phyloP scores from a whole-genome alignment of 2,113 vertebrate species.

The Malurus elegans region DNA sequence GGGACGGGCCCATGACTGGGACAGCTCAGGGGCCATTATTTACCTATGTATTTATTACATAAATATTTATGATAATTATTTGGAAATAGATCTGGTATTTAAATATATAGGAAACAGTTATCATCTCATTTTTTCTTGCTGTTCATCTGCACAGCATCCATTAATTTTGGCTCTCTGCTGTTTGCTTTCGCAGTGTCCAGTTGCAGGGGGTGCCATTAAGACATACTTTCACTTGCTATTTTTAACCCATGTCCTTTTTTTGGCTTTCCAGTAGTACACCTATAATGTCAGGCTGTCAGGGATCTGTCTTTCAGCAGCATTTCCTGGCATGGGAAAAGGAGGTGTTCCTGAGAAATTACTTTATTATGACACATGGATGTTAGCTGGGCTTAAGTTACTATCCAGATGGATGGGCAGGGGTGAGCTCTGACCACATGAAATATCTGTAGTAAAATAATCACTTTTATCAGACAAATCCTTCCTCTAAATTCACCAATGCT shows the following conservation, averaged over 20 bases:
- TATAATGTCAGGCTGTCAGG: background rate
- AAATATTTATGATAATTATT: background rate
- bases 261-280: background rate
- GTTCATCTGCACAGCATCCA: background rate
- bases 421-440: accelerated
- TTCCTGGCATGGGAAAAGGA: background rate
- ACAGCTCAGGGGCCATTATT: background rate
- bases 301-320: background rate
- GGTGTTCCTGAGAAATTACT: background rate
- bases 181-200: background rate
- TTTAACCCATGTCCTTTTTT: background rate
- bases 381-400: background rate
- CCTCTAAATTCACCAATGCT: background rate
- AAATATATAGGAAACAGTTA: background rate
- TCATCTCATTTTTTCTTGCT: background rate
- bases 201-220: background rate
- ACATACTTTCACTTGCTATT: background rate
- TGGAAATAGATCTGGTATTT: no score
- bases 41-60: background rate
- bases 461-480: background rate
- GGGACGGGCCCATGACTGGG: background rate
- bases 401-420: background rate
- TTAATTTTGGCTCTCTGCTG: background rate
- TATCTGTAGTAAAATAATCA: background rate
- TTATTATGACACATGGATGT: background rate